A percentile compares a stretch with the other conserved stretches of the same genome.
Conservation (phyloP, 2,888 invertebrate species). For the Aphidius colemani region DNA sequence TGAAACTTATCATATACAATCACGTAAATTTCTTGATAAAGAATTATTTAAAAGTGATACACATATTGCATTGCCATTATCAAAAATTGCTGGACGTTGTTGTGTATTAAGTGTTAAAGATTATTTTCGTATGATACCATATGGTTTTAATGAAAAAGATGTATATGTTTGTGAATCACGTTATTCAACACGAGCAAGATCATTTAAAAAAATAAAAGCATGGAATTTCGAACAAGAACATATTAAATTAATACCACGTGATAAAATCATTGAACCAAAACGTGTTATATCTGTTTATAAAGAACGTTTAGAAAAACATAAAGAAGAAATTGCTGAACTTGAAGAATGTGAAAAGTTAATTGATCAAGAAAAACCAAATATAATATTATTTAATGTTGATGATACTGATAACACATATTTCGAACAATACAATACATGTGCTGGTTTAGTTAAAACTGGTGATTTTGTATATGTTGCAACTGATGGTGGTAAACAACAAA, state of each 20-base stretch:
- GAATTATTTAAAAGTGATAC: constrained; percentile 96
- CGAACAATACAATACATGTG: constrained; percentile 89
- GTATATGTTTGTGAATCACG: constrained; percentile 96
- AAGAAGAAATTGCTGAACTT: constrained; percentile 83
- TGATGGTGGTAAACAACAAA: constrained; percentile 86
- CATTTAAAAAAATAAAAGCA: constrained; percentile 92
- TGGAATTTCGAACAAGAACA: constrained; percentile 72
- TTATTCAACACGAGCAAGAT: constrained; percentile 82
- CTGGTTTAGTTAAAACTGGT: constrained; percentile 84
- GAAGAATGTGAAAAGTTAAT: constrained; percentile 81
- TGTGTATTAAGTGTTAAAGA: constrained; percentile 93
- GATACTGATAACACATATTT: constrained; percentile 85
- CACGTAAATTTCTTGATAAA: constrained; percentile 93
- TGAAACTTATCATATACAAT: constrained; percentile 95
- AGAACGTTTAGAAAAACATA: constrained; percentile 86
- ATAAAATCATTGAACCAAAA: constrained; percentile 79
- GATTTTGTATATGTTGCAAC: constrained; percentile 96
- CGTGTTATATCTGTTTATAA: constrained; percentile 92
- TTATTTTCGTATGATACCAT: constrained; percentile 87
- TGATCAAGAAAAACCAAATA: constrained; percentile 87
- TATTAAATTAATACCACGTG: constrained; percentile 69
- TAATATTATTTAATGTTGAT: constrained; percentile 73
- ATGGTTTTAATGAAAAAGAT: constrained; percentile 87
- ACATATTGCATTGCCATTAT: constrained; percentile 81
- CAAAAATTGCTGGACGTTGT: constrained; percentile 86